A percentile compares a stretch with the other conserved stretches of the same genome.
Conservation (phyloP, 2,888 invertebrate species). For the Acanthococcus lagerstroemiae region DNA sequence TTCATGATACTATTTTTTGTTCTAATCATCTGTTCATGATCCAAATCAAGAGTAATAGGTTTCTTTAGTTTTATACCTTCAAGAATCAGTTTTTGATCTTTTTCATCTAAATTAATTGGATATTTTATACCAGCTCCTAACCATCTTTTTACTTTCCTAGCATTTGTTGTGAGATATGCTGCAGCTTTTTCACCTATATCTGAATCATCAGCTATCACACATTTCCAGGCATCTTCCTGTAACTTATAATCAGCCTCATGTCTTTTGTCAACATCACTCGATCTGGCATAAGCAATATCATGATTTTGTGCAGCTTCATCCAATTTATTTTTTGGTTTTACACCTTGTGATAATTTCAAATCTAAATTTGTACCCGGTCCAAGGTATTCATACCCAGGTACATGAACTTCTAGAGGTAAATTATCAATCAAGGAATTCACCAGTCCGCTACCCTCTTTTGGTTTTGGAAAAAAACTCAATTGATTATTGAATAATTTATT, state of each 20-base stretch:
- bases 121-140: slow-evolving; percentile 18
- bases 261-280: slow-evolving; percentile 6
- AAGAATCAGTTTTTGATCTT: neutral
- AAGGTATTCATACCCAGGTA: slow-evolving; percentile 16
- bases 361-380: slow-evolving; percentile 31
- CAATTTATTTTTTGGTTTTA: slow-evolving; percentile 14
- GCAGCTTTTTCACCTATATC: slow-evolving; percentile 23
- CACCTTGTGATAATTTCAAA: slow-evolving; percentile 17
- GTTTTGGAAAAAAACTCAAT: neutral
- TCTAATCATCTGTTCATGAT: neutral
- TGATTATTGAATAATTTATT: neutral
- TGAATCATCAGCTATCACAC: slow-evolving; percentile 25
- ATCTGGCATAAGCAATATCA: slow-evolving; percentile 15
- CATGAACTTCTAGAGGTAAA: slow-evolving; percentile 27
- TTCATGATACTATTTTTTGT: slow-evolving; percentile 4
- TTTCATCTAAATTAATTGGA: neutral
- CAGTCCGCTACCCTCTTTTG: slow-evolving; percentile 25
- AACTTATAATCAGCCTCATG: slow-evolving; percentile 30
- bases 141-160: slow-evolving; percentile 28
- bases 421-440: slow-evolving; percentile 28
- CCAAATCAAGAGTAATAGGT: neutral
- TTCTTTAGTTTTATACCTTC: neutral
- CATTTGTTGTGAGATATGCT: slow-evolving; percentile 19
- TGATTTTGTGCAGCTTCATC: slow-evolving; percentile 13
- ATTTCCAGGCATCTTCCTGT: slow-evolving; percentile 31